These are phyloP conservation scores for Eurytoma californica DNA, from an alignment of 2,888 invertebrate genomes.

Conservation along the genomic window DNA sequence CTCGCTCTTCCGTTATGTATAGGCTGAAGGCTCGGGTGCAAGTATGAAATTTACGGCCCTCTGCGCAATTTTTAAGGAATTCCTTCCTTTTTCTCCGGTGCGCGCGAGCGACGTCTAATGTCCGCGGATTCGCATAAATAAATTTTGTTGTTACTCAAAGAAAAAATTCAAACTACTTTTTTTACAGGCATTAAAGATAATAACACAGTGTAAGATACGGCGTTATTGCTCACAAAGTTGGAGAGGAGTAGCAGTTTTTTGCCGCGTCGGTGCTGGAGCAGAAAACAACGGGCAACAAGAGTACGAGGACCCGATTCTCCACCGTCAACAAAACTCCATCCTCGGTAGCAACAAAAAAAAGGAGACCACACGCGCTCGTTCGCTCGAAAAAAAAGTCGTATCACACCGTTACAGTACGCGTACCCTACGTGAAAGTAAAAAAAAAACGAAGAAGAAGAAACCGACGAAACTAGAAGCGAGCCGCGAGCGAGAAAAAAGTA, in stretches of 20 bases:
- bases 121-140: too few species aligned
- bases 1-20: too few species aligned
- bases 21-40: background rate
- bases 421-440: conserved; percentile 40
- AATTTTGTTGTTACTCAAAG: too few species aligned
- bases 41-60: conserved; percentile 2
- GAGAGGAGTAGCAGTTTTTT: too few species aligned
- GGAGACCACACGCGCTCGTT: background rate
- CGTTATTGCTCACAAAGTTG: too few species aligned
- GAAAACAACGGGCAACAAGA: background rate
- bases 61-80: background rate
- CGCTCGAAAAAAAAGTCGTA: conserved; percentile 1
- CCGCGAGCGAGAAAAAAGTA: conserved; percentile 40
- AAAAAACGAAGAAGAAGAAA: conserved; percentile 23
- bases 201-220: too few species aligned
- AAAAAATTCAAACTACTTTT: too few species aligned
- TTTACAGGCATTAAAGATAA: too few species aligned
- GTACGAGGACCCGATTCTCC: background rate
- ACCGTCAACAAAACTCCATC: background rate
- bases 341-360: background rate
- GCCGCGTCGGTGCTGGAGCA: background rate
- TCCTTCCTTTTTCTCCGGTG: background rate
- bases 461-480: conserved; percentile 24
- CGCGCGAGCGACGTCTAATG: too few species aligned
- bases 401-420: conserved; percentile 44